Base-by-base conservation (phyloP, 2,797 vertebrate species). In the Sphaeramia orbicularis region DNA sequence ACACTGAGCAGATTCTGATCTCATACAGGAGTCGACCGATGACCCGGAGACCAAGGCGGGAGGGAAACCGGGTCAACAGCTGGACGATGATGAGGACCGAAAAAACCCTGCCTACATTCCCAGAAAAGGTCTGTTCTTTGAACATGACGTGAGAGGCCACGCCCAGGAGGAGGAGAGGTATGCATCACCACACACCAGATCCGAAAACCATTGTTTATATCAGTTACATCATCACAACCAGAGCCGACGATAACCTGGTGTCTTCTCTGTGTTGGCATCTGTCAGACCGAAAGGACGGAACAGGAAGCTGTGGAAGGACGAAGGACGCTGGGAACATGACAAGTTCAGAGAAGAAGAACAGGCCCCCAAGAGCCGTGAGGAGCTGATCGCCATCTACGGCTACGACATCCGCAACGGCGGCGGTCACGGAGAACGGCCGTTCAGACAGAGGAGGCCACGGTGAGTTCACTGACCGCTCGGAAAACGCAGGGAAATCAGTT, bases 81-180 rank as follows among this genome's bases (percentile, higher is more conserved):
- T 99, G 66, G 97, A 99, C 0, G 97, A 99, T 0, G 97, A 99
- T 0, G 97, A 99, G 83, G 98, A 99, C 79, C 65, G 97, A 7
- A 98, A 99, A 87, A 99, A 99, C 85, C 98, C 97, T 0, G 98
- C 98, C 0, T 99, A 98, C 87, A 98, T 99, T 82, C 98, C 97
- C 0, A 94, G 98, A 55, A 99, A 97, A 84, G 98, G 98, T 19
- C 94, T 99, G 58, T 99, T 99, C 93, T 99, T 99, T 8, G 98
- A 99, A 80, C 98, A 99, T 0, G 98, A 99, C 18, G 96, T 99
- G 37, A 89, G 98, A 52, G 98, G 98, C 4, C 96, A 97, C 66
- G 83, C 96, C 0, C 96, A 98, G 81, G 96, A 98, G 78, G 97
- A 99, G 68, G 98, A 99, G 92, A 74, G 81, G 67, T 91, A 68